These are phyloP conservation scores for Uria lomvia DNA, from an alignment of 2,113 vertebrate genomes.

Conservation along the genomic window DNA sequence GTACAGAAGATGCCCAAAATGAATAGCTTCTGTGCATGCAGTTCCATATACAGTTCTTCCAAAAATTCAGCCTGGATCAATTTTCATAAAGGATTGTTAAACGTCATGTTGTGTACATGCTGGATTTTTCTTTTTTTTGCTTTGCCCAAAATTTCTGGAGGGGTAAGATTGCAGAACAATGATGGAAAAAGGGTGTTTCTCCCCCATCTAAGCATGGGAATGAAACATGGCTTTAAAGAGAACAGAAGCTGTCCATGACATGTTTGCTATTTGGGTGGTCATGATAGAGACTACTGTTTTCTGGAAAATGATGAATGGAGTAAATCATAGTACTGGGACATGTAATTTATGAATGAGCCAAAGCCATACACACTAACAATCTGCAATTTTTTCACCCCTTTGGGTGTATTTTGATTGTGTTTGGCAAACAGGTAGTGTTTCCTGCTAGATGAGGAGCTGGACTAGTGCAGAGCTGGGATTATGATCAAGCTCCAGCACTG, in stretches of 20 bases:
- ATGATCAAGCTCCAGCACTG: not conserved
- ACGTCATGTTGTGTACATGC: not conserved
- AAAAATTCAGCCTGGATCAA: not conserved
- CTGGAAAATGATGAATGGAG: not conserved
- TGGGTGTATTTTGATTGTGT: not conserved
- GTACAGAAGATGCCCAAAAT: not conserved
- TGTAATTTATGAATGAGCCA: not conserved
- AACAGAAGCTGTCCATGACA: not conserved
- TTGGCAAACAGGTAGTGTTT: not conserved
- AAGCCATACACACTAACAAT: not conserved
- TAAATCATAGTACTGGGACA: not conserved
- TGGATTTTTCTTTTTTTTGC: not conserved
- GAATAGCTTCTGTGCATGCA: not conserved
- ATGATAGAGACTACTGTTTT: not conserved
- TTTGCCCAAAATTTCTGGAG: not conserved
- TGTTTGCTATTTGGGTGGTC: not conserved
- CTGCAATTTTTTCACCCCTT: not conserved
- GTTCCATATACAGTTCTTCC: not conserved
- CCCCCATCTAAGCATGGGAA: fast-evolving
- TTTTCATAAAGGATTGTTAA: not conserved
- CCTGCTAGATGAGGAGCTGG: not conserved
- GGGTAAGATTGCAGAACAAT: not conserved
- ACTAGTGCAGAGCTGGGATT: not conserved
- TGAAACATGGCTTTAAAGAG: not conserved
- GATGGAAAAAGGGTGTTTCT: not conserved